Evolutionary conservation across 1,140 invertebrate species (phyloP), one percentile per base, ranked within the genome.

Genomic region (Lepidurus apus): DNA sequence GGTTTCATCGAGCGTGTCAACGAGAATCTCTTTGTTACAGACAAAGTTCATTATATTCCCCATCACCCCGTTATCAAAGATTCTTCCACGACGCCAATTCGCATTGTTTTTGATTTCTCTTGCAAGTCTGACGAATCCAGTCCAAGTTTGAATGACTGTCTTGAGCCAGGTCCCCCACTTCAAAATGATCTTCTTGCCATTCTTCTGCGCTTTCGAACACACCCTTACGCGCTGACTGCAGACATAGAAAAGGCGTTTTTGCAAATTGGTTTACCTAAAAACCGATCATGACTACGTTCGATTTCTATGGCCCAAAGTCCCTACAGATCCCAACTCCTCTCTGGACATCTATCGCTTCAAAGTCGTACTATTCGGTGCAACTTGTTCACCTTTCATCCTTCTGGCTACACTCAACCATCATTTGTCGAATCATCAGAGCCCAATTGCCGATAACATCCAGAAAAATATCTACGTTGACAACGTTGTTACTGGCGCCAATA

Each of bases 381-480:
- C 7, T 24, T 44, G 43, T 7, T 77, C 77, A 17, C 34, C 77
- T 6, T 77, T 77, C 8, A 77, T 77, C 9, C 77, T 77, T 21
- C 9, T 47, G 7, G 42, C 77, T 3, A 34, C 73, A 1, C 42
- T 77, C 5, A 47, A 44, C 3, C 21, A 47, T 1, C 77, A 77
- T 10, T 65, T 77, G 24, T 9, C 6, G 42, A 5, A 4, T 17
- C 9, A 24, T 1, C 21, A 26, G 34, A n/a, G 8, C 7, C 5
- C 5, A 1, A 9, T 77, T 8, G 77, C 77, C 1, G 13, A 10
- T 8, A 65, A 77, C 73, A 17, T 77, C 42, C 8, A 53, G 11
- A 8, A 8, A 9, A 77, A 77, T 65, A 77, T 77, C 7, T 77
- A 77, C 21, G 77, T 77, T 1, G 77, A 77, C 77, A 77, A 77